Evolutionary conservation across 2,888 invertebrate species (phyloP).

Genomic region (Leptogaster cylindrica): DNA sequence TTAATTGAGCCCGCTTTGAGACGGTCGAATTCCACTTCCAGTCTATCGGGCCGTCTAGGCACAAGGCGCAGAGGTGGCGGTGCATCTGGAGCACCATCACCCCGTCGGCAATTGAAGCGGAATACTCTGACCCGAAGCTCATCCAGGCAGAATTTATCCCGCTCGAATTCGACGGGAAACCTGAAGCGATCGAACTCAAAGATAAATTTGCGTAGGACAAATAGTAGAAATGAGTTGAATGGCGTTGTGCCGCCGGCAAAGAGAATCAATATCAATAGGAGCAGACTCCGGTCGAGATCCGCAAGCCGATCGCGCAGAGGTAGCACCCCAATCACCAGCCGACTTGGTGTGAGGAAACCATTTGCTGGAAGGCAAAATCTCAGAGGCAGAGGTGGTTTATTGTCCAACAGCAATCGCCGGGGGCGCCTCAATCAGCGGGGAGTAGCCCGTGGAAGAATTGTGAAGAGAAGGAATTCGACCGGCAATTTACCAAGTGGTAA

Average conservation of each 20-base stretch:
- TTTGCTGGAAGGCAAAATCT: slow-evolving; percentile 14
- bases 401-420: slow-evolving; percentile 14
- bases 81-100: slow-evolving; percentile 53
- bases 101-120: slow-evolving; percentile 36
- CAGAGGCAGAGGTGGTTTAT: slow-evolving; percentile 21
- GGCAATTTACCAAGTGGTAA: slow-evolving; percentile 17
- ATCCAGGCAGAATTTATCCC: slow-evolving; percentile 21
- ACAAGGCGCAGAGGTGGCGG: slow-evolving; percentile 50
- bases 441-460: slow-evolving; percentile 55
- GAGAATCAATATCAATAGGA: slow-evolving; percentile 24
- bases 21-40: slow-evolving; percentile 54
- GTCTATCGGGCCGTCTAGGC: slow-evolving; percentile 55
- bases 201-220: slow-evolving; percentile 31
- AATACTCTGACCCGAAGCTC: slow-evolving; percentile 31
- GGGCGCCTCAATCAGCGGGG: slow-evolving; percentile 50
- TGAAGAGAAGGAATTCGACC: slow-evolving; percentile 54
- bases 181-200: slow-evolving; percentile 43
- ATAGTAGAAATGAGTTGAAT: slow-evolving; percentile 25
- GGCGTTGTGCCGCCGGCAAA: slow-evolving; percentile 12
- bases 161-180: slow-evolving; percentile 44
- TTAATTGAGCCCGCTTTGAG: slow-evolving; percentile 53
- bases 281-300: slow-evolving; percentile 8
- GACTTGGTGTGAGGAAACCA: slow-evolving; percentile 37
- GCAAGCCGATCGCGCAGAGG: slow-evolving; percentile 26
- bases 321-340: slow-evolving; percentile 40